Evolutionary conservation across 2,797 vertebrate genomes (phyloP), one percentile per base, ranked within the genome.

Genomic region (Cercopithecus petaurista): DNA sequence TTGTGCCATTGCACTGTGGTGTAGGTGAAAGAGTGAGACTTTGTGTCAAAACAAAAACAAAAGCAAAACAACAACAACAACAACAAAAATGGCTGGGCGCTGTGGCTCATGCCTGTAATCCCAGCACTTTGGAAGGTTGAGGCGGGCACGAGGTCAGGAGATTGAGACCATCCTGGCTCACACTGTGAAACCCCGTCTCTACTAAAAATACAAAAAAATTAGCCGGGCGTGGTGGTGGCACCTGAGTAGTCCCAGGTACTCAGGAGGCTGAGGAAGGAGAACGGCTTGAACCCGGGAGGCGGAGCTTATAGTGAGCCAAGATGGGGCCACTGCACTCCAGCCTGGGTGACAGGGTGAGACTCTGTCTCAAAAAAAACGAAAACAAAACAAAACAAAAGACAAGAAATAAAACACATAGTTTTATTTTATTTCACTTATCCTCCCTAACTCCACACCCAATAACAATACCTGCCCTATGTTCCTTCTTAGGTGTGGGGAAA

Each of bases 61-160:
- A 50, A 50, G 5, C 48, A 50, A 50, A 50, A 50, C 48, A 50
- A 50, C 46, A 50, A 50, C 4, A 48, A 48, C 46, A 50, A 50
- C 48, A 5, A 50, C 0, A 50, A 17, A 0, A 50, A 15, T 14
- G 15, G 48, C 15, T 0, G 5, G 48, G 48, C 15, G 15, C 48
- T 5, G 15, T 50, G 48, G 48, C 48, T 50, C 48, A 50, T 50
- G 48, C 48, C 48, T 50, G 15, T 50, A 50, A 50, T 50, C 48
- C 48, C 48, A 50, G 15, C 48, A 50, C 48, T 50, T 17, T 50
- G 15, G 48, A 17, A 5, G 15, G 48, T 4, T 4, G 15, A 50
- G 48, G 15, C 1, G 1, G 48, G 48, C 48, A 50, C 1, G 15
- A 50, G 48, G 48, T 50, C 48, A 50, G 48, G 48, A 50, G 48